Base-by-base conservation (phyloP, 2,888 invertebrate species). In the Tanypteryx hageni region DNA sequence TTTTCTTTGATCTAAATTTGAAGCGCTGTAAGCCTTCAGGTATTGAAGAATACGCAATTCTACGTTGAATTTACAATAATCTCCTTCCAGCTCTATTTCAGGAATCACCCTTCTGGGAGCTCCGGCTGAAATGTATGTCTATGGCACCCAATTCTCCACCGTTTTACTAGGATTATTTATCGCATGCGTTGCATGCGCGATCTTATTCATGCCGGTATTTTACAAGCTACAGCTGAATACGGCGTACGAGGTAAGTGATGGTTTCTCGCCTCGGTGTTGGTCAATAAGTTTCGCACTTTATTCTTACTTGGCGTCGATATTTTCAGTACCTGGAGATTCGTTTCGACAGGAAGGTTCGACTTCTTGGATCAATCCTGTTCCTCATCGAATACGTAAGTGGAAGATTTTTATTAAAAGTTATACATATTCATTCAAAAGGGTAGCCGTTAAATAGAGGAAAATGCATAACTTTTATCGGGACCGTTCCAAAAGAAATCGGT, bases 51-150 rank as follows among this genome's bases (percentile, higher is more conserved):
- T n/a, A n/a, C n/a, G n/a, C n/a, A n/a, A n/a, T 44, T 44, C 5
- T 82, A 82, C 16, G 8, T 22, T 7, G n/a, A 22, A 22, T 27
- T 14, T 31, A 4, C 31, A 31, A 22, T 0, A 61, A 61, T 76
- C 61, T 27, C 64, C 1, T 94, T 94, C 92, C 95, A 97, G 97
- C 94, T 97, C 97, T 93, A 95, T 97, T 94, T 97, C 97, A 4
- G 97, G 97, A 64, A 96, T 98, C 84, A 97, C 97, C 0, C 95
- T 98, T 13, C 95, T 98, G 16, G 98, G 97, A 0, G 96, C 97
- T 11, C 97, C 98, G 0, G 96, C 97, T 0, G 98, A 98, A 94
- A 96, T 97, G 93, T 98, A 98, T 94, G 95, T 96, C 58, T 96
- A 96, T 94, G 98, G 98, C 5, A 96, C 97, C 0, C 96, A 97